Conservation (phyloP, 2,888 invertebrate genomes). For the Ochlodes sylvanus region DNA sequence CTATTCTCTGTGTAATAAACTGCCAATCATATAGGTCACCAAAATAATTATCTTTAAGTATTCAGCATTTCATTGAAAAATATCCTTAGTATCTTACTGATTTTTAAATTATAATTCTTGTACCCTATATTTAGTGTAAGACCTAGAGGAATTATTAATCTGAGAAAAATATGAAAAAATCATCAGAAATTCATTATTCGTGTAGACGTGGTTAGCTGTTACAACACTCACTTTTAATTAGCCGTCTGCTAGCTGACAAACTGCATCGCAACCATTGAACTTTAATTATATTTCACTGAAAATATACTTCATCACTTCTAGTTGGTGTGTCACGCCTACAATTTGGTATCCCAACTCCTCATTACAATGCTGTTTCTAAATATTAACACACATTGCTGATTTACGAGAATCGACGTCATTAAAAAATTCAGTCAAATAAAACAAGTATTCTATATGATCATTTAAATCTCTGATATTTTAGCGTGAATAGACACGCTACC, state of each 20-base stretch:
- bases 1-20: not conserved
- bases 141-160: slow-evolving; percentile 8
- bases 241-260: slow-evolving; percentile 18
- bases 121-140: slow-evolving; percentile 10
- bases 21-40: slow-evolving; percentile 5
- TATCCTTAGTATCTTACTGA: not conserved
- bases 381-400: too few species aligned
- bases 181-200: slow-evolving; percentile 31
- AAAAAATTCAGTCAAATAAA: too few species aligned
- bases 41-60: slow-evolving; percentile 9
- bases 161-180: slow-evolving; percentile 21
- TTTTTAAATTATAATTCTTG: slow-evolving; percentile 1
- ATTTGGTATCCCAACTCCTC: not conserved
- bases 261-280: slow-evolving; percentile 10
- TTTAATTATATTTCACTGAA: slow-evolving; percentile 13
- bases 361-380: too few species aligned
- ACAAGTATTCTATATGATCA: too few species aligned
- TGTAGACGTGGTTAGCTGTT: slow-evolving; percentile 10
- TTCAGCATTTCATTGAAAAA: slow-evolving; percentile 4
- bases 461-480: too few species aligned
- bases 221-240: slow-evolving; percentile 32
- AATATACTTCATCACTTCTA: not conserved
- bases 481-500: too few species aligned
- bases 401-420: too few species aligned
- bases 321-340: not conserved